These are phyloP conservation scores for Trachops cirrhosus DNA, from an alignment of 2,797 vertebrate genomes.

Conservation along the genomic window DNA sequence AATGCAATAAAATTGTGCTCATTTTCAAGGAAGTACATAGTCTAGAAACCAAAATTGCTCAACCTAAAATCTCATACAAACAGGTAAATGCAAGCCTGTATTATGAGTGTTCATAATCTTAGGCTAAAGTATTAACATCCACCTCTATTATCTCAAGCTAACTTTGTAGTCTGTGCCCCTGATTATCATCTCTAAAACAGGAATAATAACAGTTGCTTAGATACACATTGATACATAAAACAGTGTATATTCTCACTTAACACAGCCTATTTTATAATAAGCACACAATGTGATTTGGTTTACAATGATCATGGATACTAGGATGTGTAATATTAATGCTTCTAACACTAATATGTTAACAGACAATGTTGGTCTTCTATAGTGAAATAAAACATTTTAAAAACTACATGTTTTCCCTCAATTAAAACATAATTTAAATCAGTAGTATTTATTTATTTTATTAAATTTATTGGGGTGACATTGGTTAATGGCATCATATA, in stretches of 20 bases:
- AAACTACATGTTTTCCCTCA: background rate
- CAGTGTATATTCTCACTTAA: background rate
- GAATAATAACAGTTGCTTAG: background rate
- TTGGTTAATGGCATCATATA: background rate
- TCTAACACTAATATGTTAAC: background rate
- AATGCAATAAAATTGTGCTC: background rate
- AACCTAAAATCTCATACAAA: background rate
- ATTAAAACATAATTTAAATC: background rate
- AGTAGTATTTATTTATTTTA: background rate
- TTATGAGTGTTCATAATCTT: background rate
- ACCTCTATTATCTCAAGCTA: background rate
- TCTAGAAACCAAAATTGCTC: background rate
- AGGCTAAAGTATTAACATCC: background rate
- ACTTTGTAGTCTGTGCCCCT: background rate
- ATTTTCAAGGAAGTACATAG: background rate
- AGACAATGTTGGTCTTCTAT: background rate
- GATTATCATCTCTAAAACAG: background rate
- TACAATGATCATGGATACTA: accelerated
- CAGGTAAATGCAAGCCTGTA: background rate
- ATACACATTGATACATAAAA: background rate
- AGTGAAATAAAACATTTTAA: background rate
- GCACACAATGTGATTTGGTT: background rate
- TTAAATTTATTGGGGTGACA: background rate
- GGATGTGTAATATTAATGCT: background rate
- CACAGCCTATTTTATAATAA: background rate